Conservation (phyloP, 2,888 invertebrate species). For the Hofmannophila pseudospretella region DNA sequence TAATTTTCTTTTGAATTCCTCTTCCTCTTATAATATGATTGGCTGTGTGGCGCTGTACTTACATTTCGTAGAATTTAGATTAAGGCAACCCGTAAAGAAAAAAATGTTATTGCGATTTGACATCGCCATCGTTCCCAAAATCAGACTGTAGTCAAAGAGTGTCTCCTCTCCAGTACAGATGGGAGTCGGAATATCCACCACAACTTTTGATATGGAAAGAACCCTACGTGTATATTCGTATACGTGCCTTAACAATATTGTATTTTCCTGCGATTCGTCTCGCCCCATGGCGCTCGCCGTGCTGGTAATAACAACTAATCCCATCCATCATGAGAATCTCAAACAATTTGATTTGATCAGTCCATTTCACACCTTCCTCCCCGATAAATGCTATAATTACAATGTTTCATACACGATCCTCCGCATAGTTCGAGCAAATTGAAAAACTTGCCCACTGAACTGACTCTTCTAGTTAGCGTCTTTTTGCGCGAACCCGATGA, state of each 20-base stretch:
- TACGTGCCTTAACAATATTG: constrained; percentile 10
- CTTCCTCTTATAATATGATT: too few relatives aligned
- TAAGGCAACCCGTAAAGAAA: too few relatives aligned
- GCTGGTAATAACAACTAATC: constrained; percentile 26
- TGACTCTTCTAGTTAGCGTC: constrained; percentile 36
- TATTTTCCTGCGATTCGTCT: constrained; percentile 23
- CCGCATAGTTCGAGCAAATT: constrained; percentile 38
- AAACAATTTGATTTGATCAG: constrained; percentile 6
- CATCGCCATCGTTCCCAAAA: too few relatives aligned
- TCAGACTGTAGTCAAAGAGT: too few relatives aligned
- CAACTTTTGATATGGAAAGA: neutral
- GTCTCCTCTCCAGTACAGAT: too few relatives aligned
- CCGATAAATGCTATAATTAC: constrained; percentile 46
- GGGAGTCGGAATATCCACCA: too few relatives aligned
- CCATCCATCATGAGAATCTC: constrained; percentile 19
- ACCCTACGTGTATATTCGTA: neutral
- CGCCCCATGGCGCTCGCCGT: constrained; percentile 26
- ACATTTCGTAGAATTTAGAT: too few relatives aligned
- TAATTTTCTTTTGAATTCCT: too few relatives aligned
- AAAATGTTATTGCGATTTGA: too few relatives aligned
- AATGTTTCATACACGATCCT: constrained; percentile 33
- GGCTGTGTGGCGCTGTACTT: too few relatives aligned
- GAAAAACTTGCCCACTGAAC: constrained; percentile 18
- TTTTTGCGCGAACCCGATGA: constrained; percentile 27
- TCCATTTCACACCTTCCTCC: constrained; percentile 3